Evolutionary conservation across 2,888 invertebrate genomes (phyloP).

Genomic region (Cactoblastis cactorum): DNA sequence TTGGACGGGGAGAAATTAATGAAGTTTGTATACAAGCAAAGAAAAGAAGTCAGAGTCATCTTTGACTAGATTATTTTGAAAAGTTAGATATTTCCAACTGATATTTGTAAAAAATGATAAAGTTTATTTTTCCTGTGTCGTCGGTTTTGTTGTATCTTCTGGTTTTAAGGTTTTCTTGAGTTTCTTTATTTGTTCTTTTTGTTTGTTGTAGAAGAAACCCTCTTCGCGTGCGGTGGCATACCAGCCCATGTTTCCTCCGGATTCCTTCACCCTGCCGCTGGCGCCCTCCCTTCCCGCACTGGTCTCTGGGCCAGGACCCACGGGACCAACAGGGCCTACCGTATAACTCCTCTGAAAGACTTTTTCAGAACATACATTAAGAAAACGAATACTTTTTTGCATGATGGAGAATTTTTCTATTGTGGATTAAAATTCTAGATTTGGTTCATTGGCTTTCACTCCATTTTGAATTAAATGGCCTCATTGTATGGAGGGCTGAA

Average conservation of each 20-base stretch:
- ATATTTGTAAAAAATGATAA: no score
- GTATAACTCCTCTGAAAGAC: not conserved
- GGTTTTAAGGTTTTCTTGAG: conserved; percentile 34
- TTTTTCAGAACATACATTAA: not conserved
- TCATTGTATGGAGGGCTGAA: no score
- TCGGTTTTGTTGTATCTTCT: not conserved
- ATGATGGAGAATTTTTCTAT: no score
- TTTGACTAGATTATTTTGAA: no score
- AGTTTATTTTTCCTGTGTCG: not conserved
- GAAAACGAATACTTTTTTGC: not conserved
- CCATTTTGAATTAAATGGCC: no score
- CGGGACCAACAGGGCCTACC: not conserved
- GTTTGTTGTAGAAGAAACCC: conserved; percentile 52
- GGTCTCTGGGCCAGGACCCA: not conserved
- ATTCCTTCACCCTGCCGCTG: not conserved
- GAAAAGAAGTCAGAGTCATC: no score
- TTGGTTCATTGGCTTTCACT: no score
- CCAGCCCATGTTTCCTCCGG: conserved; percentile 43
- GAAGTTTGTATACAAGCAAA: no score
- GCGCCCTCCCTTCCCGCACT: not conserved
- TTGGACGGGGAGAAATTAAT: no score
- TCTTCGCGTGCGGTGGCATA: conserved; percentile 56
- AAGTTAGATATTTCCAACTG: no score
- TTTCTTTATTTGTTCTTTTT: conserved; percentile 45
- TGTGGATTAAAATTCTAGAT: no score